These are phyloP conservation scores for Chiropotes sagulatus DNA, from an alignment of 2,797 vertebrate genomes.

Conservation along the genomic window DNA sequence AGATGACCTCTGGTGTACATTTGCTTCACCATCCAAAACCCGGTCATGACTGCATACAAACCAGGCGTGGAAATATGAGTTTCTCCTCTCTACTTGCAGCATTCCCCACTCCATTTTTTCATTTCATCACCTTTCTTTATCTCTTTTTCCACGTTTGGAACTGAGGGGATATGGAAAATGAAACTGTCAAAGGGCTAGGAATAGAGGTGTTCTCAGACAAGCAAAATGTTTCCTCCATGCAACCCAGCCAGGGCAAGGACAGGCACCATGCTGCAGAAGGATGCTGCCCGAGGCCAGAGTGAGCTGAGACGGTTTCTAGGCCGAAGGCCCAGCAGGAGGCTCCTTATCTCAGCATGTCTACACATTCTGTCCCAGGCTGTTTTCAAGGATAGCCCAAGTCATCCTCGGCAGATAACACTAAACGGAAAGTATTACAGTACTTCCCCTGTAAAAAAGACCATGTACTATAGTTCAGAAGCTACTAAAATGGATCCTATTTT, in stretches of 20 bases:
- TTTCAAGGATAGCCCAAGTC: constrained; percentile 64
- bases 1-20: background rate
- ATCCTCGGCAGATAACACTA: constrained; percentile 56
- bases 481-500: background rate
- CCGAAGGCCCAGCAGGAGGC: constrained; percentile 27
- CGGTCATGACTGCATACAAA: background rate
- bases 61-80: background rate
- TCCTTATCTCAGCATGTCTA: constrained; percentile 65
- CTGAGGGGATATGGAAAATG: constrained; percentile 63
- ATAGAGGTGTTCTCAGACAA: constrained; percentile 72
- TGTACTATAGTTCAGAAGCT: background rate
- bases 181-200: constrained; percentile 70
- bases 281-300: background rate
- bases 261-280: too few species aligned
- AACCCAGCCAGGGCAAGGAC: background rate
- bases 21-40: background rate
- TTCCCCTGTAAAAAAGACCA: background rate
- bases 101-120: constrained; percentile 7
- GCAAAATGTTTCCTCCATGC: background rate
- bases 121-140: constrained; percentile 71
- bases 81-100: background rate
- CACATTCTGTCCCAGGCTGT: constrained; percentile 51
- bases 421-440: constrained; percentile 50
- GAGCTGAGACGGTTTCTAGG: background rate
- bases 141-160: constrained; percentile 62